Evolutionary conservation across 2,888 invertebrate genomes (phyloP).

Genomic region (Noctuana brunneofusca): DNA sequence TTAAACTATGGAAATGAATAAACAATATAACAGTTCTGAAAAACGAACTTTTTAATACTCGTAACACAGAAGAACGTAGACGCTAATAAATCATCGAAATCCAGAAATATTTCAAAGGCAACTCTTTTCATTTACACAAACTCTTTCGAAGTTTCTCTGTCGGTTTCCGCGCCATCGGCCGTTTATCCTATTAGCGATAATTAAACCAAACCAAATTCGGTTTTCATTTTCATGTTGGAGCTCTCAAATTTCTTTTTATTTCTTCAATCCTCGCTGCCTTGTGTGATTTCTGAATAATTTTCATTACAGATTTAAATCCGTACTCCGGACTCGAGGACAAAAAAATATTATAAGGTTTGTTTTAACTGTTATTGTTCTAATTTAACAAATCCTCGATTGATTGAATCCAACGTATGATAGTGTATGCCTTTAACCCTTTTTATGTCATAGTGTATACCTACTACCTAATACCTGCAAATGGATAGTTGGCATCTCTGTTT

Average conservation of each 20-base stretch:
- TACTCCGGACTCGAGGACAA: background rate
- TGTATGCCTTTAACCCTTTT: too few relatives aligned
- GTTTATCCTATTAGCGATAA: slow-evolving; percentile 71
- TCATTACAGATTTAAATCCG: background rate
- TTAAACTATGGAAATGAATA: too few relatives aligned
- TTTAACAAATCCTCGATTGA: too few relatives aligned
- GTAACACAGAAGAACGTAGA: background rate
- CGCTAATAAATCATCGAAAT: slow-evolving; percentile 9
- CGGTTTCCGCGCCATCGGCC: slow-evolving; percentile 62
- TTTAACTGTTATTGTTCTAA: too few relatives aligned
- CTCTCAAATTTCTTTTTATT: slow-evolving; percentile 4
- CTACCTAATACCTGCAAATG: too few relatives aligned
- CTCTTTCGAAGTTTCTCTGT: slow-evolving; percentile 32
- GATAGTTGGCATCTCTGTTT: too few relatives aligned
- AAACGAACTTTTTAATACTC: background rate
- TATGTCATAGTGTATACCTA: too few relatives aligned
- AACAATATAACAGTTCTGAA: too few relatives aligned
- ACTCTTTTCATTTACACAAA: slow-evolving; percentile 29
- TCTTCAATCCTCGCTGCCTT: background rate
- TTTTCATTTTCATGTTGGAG: slow-evolving; percentile 54
- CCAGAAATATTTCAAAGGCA: slow-evolving; percentile 13
- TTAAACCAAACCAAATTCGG: slow-evolving; percentile 61
- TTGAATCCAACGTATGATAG: too few relatives aligned
- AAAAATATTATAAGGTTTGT: too few relatives aligned
- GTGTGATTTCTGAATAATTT: slow-evolving; percentile 17